Base-by-base conservation (phyloP, 2,113 vertebrate species). In the Meles meles region DNA sequence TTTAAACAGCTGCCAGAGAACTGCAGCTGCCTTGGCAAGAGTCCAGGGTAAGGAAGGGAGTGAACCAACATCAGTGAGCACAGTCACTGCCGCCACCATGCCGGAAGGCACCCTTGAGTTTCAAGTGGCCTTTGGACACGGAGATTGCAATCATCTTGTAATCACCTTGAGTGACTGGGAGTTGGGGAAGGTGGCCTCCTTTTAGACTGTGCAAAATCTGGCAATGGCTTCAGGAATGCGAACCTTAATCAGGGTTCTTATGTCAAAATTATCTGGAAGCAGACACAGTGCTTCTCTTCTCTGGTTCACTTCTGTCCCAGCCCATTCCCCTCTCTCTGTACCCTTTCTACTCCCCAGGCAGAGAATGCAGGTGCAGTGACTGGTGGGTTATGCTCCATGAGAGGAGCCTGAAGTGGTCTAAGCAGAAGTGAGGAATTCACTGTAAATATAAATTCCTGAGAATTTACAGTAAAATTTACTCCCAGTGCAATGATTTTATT, bases 1-100 rank as follows among this genome's bases (percentile, higher is more conserved):
- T 98, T 96, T 97, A 97, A 97, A 94, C 94, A 97, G 97, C 97
- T 97, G 96, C 88, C 93, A 90, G 84, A 69, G 44, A 80, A 55
- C 59, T 34, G 87, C 93, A 96, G 96, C 95, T 97, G 88, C 72
- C 72, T 96, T 97, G 98, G 97, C 96, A 39, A 72, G 57, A 77
- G 27, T 81, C 93, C 97, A 93, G 25, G 3, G 37, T 7, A 14
- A 96, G 91, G 97, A 96, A 96, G 88, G 94, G 88, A 86, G 96
- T 14, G 67, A 90, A n/a, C 61, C 77, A 20, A 37, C 44, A 34
- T 55, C 61, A 13, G 7, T 7, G 14, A 47, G 67, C 3, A 25
- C 55, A 37, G 27, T 85, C 44, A 23, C 61, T n/a, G 27, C 12
- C 18, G 31, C 83, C 17, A 82, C 57, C 8, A 29, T 7, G 10